Percentiles rank a stretch among this genome's conserved stretches.
phyloP scores from a whole-genome alignment of 2,797 vertebrate species.

The Oryzias sinensis region DNA sequence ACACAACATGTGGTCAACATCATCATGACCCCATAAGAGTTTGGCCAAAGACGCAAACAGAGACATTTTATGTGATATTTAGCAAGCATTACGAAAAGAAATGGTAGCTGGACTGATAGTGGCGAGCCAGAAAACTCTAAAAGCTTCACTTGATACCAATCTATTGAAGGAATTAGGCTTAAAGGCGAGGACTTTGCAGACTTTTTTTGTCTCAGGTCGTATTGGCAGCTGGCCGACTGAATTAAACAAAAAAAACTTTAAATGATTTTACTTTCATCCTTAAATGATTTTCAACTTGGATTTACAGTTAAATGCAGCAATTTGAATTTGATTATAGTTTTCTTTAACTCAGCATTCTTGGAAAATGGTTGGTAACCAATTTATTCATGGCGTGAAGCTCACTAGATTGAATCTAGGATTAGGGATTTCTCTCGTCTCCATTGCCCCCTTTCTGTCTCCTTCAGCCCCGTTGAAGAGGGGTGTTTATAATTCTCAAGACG shows the following conservation, averaged over 20 bases:
- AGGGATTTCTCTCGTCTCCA: background rate
- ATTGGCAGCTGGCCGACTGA: no score
- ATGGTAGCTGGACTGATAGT: background rate
- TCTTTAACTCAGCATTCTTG: background rate
- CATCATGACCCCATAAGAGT: no score
- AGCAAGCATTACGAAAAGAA: background rate
- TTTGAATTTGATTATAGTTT: background rate
- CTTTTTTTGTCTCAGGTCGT: background rate
- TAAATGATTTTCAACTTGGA: background rate
- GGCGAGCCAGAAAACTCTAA: background rate
- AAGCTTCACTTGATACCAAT: background rate
- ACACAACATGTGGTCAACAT: no score
- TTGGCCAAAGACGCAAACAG: no score
- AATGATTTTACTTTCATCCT: background rate
- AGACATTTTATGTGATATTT: no score
- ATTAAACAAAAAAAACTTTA: no score
- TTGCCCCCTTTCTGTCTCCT: no score
- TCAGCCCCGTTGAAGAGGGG: background rate
- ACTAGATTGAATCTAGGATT: background rate
- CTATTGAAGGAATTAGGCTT: background rate
- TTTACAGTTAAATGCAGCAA: background rate
- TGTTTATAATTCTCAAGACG: constrained; percentile 23
- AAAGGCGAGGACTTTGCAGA: background rate
- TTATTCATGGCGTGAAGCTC: background rate
- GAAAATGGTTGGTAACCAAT: background rate